Conservation (phyloP, 1,140 invertebrate species). For the Maniola jurtina region DNA sequence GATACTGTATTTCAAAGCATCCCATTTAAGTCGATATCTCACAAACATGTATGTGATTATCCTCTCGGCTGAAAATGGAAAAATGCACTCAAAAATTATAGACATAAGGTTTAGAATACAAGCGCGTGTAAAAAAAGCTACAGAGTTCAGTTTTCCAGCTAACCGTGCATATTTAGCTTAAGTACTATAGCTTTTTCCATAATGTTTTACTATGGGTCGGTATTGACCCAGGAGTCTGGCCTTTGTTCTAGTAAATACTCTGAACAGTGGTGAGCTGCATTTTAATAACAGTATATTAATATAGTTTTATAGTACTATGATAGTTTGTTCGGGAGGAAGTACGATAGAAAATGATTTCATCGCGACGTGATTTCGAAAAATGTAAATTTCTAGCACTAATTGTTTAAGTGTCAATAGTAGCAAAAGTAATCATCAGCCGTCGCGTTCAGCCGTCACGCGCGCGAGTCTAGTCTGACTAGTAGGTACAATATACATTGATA, state of each 20-base stretch:
- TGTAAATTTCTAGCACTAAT: too few species aligned
- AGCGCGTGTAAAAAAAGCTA: slow-evolving; percentile 14
- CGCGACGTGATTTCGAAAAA: too few species aligned
- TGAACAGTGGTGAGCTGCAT: too few species aligned
- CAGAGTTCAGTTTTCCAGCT: slow-evolving; percentile 27
- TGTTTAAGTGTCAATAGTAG: too few species aligned
- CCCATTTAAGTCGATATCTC: slow-evolving; percentile 66
- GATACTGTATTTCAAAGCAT: slow-evolving; percentile 66
- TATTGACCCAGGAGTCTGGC: background rate
- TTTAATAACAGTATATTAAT: too few species aligned
- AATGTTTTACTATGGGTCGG: slow-evolving; percentile 4
- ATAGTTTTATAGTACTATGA: too few species aligned
- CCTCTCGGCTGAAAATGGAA: slow-evolving; percentile 53
- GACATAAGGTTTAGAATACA: slow-evolving; percentile 2
- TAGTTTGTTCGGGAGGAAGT: too few species aligned
- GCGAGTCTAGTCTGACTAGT: too few species aligned
- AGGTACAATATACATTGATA: too few species aligned
- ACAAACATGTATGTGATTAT: slow-evolving; percentile 63
- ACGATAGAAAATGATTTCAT: too few species aligned
- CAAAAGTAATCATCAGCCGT: too few species aligned
- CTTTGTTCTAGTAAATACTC: background rate
- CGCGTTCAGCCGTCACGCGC: too few species aligned
- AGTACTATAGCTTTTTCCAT: slow-evolving; percentile 13
- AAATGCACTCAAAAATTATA: slow-evolving; percentile 14
- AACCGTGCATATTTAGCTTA: slow-evolving; percentile 29